Evolutionary conservation across 2,888 invertebrate species (phyloP), one percentile per base, ranked within the genome.

Genomic region (Drosophila cognata): DNA sequence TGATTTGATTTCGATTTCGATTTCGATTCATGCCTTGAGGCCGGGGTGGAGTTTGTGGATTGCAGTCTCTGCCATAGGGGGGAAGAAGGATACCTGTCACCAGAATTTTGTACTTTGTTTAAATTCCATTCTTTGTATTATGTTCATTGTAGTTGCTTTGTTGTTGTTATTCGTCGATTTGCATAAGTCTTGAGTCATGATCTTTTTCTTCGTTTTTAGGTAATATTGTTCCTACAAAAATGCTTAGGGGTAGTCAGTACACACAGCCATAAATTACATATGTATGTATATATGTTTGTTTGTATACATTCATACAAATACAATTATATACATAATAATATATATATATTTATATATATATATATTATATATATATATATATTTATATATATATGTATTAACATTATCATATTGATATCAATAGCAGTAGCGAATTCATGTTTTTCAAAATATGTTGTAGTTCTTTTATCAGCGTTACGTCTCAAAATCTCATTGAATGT

Each of bases 401-500:
- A 67, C 61, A 79, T 61, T 81, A 71, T 74, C 38, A 36, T 79
- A 71, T 74, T 35, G 41, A 82, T 79, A 70, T 76, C 48, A 57
- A 62, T 75, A 67, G 63, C 59, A 66, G 72, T 77, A 71, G 56
- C 78, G 74, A 79, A 75, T 78, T 91, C 81, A 91, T 91, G 91
- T 92, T 91, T 91, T 91, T 91, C 91, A 91, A 91, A 85, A 91
- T 91, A 91, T 91, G 91, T 91, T 91, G 91, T 90, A 91, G 87
- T 91, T 91, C 82, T 74, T 83, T 79, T 84, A 81, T 76, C 65
- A 61, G 52, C 61, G 74, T 73, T 75, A 66, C 43, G 50, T 77
- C 69, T 74, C 53, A 69, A 70, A 67, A 52, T 57, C 56, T 60
- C 21, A 52, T 71, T 63, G 33, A 43, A 59, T 60, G 35, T 33